Conservation (phyloP, 2,113 vertebrate genomes). For the Azemiops feae region DNA sequence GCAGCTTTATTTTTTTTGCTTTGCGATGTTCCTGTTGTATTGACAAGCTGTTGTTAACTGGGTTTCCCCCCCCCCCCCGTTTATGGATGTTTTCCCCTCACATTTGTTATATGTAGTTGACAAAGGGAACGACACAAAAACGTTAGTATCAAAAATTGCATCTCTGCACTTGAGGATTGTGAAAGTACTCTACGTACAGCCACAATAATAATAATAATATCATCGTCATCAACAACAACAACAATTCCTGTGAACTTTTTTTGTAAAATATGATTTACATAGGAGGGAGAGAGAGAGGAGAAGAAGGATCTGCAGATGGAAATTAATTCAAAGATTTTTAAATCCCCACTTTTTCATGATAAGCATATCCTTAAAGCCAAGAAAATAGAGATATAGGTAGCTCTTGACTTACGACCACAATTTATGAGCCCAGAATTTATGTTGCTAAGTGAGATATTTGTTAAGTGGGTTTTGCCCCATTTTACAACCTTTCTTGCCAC, state of each 20-base stretch:
- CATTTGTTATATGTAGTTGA: slow-evolving; percentile 14
- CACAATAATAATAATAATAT: not conserved
- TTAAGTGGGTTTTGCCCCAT: no score
- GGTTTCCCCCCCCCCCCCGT: fast-evolving
- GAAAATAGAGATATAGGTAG: not conserved
- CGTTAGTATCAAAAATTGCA: slow-evolving; percentile 31
- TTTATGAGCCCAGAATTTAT: no score
- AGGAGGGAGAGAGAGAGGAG: slow-evolving; percentile 7
- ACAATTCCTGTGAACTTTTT: not conserved
- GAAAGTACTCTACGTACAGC: not conserved
- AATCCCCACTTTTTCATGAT: slow-evolving; percentile 28
- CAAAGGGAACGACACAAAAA: slow-evolving; percentile 6
- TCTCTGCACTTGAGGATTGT: not conserved
- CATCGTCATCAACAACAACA: not conserved
- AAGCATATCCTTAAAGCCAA: slow-evolving; percentile 33
- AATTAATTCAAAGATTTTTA: slow-evolving; percentile 50
- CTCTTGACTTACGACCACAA: no score
- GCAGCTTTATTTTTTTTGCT: slow-evolving; percentile 15
- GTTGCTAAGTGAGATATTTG: no score
- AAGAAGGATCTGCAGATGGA: slow-evolving; percentile 1
- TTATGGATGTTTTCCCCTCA: slow-evolving; percentile 27
- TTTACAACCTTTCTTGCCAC: no score
- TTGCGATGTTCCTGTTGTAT: slow-evolving; percentile 8
- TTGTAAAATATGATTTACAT: not conserved
- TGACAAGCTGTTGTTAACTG: slow-evolving; percentile 33